Evolutionary conservation across 2,113 vertebrate species (phyloP), one percentile per base, ranked within the genome.

Genomic region (Rhabdornis inornatus): DNA sequence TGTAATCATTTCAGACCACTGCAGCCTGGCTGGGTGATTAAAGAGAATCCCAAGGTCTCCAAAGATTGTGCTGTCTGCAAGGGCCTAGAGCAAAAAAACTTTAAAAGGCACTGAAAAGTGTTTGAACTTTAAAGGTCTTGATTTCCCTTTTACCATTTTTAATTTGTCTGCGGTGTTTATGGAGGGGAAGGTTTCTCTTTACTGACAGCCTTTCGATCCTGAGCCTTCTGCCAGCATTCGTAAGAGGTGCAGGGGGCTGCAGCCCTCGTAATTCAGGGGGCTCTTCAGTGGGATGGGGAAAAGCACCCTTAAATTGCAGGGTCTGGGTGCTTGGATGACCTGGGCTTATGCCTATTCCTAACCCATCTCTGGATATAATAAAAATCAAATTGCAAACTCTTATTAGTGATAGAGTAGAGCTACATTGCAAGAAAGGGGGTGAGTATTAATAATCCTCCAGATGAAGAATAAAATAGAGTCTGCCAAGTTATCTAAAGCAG

Each of bases 81-180:
- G 93, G 94, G 97, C 97, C 97, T 96, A 95, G 94, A 97, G 97
- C 97, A 2, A 96, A 95, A 96, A 97, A 97, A 97, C 95, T 97
- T 97, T 97, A 96, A 97, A 97, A 97, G 97, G 97, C 95, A 96
- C 91, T 5, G 13, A 96, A 96, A 97, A 97, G 97, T 97, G 95
- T 97, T 97, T 97, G 97, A 97, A 97, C 97, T 97, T 97, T 97
- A 97, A 97, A 97, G 97, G 97, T 97, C 97, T 94, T 96, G 92
- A 97, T 97, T 97, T 96, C 92, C 95, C 93, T 96, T 96, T 97
- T 94, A 97, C 97, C 95, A 87, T 96, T 97, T 97, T 97, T 96
- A 97, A 97, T 97, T 97, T 95, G 92, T 94, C 95, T 90, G 84
- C 2, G 0, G 72, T 97, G 95, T 97, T 97, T 97, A 97, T 97